Percentiles rank a stretch among this genome's conserved stretches.
These are phyloP conservation scores for Triplophysa tibetana DNA, from an alignment of 2,113 vertebrate genomes.

Conservation along the genomic window DNA sequence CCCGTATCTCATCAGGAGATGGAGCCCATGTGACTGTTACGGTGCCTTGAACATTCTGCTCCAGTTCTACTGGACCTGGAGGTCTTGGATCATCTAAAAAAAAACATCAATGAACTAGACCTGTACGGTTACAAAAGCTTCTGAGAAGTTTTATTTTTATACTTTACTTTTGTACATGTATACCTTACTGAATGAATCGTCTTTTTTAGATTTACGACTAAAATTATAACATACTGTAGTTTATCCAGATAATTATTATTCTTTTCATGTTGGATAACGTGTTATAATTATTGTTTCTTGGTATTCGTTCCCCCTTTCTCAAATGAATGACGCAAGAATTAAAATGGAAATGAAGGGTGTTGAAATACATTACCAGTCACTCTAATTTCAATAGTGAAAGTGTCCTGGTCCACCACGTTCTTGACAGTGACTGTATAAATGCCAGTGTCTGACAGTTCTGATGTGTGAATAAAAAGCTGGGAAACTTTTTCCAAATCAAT, in stretches of 20 bases:
- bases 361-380: slow-evolving; percentile 77
- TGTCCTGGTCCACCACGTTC: slow-evolving; percentile 71
- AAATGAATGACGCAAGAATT: neutral
- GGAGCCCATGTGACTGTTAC: slow-evolving; percentile 85
- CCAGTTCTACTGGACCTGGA: slow-evolving; percentile 78
- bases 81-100: slow-evolving; percentile 79
- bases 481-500: slow-evolving; percentile 73
- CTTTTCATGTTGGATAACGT: no score
- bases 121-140: neutral
- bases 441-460: slow-evolving; percentile 77
- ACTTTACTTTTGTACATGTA: neutral
- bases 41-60: slow-evolving; percentile 79
- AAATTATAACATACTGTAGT: no score
- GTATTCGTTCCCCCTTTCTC: neutral
- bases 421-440: slow-evolving; percentile 78
- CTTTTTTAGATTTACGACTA: no score
- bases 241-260: no score
- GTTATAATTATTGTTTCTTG: no score
- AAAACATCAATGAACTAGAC: neutral
- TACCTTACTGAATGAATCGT: no score
- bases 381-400: slow-evolving; percentile 77
- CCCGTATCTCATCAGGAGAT: slow-evolving; percentile 82
- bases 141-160: neutral
- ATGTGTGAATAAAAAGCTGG: slow-evolving; percentile 79
- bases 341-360: neutral